Evolutionary conservation across 2,113 vertebrate species (phyloP), one percentile per base, ranked within the genome.

Genomic region (Aegotheles bennettii): DNA sequence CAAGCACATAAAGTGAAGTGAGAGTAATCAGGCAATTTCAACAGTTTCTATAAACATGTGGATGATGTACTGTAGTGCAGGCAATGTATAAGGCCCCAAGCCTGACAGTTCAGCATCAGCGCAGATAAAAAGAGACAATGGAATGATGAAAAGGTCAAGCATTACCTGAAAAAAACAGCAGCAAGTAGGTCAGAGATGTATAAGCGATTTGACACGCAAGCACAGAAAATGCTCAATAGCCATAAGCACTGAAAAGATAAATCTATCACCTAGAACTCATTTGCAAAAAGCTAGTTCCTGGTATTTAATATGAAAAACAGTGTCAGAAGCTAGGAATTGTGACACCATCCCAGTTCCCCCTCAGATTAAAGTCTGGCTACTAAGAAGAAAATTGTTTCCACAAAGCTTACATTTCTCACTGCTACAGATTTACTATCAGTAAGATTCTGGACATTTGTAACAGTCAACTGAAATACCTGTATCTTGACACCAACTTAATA

Each of bases 1-100:
- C 95, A 96, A 93, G 82, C 85, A 89, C 75, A 64, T 83, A 83
- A 42, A 93, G 50, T 38, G 70, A 82, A 90, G 64, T 38, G 70
- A 95, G 76, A 63, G 43, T 79, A 88, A 93, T 91, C 75, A 20
- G 40, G 59, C 42, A 29, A 78, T 90, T 93, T 77, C 75, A 83
- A 89, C 36, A 65, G 54, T 84, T 89, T 82, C 69, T 84, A 11
- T 84, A 51, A 87, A 93, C 87, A 75, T 11, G 47, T 56, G 47
- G 7, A 24, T 28, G 25, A 59, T 76, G n/a, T 45, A 57, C 82
- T 91, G 57, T 87, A 83, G 29, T 65, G 63, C 67, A 87, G 53
- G 57, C 45, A 45, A 31, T 2, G 11, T 7, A 45, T 13, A 38
- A 70, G 51, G 56, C 33, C 71, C 43, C 13, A 53, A 50, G 78